A percentile compares a stretch with the other conserved stretches of the same genome.
These are phyloP conservation scores for Erythrocercus mccallii DNA, from an alignment of 2,113 vertebrate genomes.

Conservation along the genomic window DNA sequence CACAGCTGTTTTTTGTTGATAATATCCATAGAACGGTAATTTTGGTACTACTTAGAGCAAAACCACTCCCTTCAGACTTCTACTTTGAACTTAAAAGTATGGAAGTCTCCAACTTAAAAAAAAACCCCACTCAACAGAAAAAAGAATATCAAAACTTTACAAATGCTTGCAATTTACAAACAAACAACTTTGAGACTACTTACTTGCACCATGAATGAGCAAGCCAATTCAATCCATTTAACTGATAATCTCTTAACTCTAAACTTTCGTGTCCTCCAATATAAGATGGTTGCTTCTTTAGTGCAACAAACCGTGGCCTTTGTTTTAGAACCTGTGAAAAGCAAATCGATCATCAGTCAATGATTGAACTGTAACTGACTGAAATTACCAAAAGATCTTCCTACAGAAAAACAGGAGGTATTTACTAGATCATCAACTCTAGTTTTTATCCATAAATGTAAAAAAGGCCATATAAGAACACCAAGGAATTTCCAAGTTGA, in stretches of 20 bases:
- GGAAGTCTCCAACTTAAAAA: neutral
- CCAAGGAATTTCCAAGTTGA: neutral
- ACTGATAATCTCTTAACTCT: slow-evolving; percentile 95
- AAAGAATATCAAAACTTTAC: neutral
- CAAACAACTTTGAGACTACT: slow-evolving; percentile 48
- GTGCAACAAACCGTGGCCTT: slow-evolving; percentile 91
- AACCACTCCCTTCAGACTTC: neutral
- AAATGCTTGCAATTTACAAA: neutral
- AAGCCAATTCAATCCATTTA: slow-evolving; percentile 97
- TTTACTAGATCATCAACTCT: neutral
- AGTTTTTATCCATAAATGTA: neutral
- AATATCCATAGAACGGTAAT: rapidly evolving
- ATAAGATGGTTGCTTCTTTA: slow-evolving; percentile 93
- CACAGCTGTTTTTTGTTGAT: neutral
- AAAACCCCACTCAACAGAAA: neutral
- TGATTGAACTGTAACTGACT: neutral
- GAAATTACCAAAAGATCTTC: neutral
- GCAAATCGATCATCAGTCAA: neutral
- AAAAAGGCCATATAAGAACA: neutral
- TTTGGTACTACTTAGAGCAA: neutral
- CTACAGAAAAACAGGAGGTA: neutral
- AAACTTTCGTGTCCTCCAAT: slow-evolving; percentile 87
- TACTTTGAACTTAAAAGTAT: neutral
- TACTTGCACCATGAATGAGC: slow-evolving; percentile 99
- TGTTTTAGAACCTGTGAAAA: slow-evolving; percentile 88